A percentile compares a stretch with the other conserved stretches of the same genome.
Conservation (phyloP, 2,113 vertebrate genomes). For the Tragulus kanchil region DNA sequence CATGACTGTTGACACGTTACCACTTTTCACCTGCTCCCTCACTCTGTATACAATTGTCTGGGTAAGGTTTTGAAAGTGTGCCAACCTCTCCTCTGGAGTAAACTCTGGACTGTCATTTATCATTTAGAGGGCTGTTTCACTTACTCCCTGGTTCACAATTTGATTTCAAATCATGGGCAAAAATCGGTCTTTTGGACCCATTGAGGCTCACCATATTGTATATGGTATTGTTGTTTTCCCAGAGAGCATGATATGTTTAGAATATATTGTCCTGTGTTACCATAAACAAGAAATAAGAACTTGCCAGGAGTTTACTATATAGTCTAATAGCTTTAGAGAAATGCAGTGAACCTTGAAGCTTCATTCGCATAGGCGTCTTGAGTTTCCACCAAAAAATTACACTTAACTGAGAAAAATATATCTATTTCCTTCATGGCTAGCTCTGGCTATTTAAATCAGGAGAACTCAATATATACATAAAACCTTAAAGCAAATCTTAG, state of each 20-base stretch:
- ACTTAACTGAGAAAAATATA: conserved; percentile 27
- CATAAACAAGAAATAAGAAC: conserved; percentile 50
- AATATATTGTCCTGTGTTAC: conserved; percentile 1
- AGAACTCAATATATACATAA: background rate
- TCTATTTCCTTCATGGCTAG: background rate
- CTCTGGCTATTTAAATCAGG: background rate
- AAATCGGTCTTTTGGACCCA: conserved; percentile 37
- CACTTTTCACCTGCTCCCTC: background rate
- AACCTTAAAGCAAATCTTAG: background rate
- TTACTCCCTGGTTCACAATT: conserved; percentile 25
- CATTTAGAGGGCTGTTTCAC: conserved; percentile 32
- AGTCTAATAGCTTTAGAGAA: background rate
- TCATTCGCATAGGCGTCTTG: background rate
- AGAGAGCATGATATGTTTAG: conserved; percentile 39
- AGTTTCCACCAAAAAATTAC: conserved; percentile 5
- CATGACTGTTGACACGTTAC: background rate
- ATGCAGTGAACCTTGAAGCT: background rate
- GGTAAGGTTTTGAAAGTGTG: background rate
- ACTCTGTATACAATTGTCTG: background rate
- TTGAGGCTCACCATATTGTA: background rate
- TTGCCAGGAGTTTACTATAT: conserved; percentile 22
- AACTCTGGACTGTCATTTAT: background rate
- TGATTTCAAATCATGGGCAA: background rate
- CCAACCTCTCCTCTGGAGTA: background rate
- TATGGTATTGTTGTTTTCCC: conserved; percentile 52